Conservation (phyloP, 2,113 vertebrate genomes). For the Engraulis encrasicolus region DNA sequence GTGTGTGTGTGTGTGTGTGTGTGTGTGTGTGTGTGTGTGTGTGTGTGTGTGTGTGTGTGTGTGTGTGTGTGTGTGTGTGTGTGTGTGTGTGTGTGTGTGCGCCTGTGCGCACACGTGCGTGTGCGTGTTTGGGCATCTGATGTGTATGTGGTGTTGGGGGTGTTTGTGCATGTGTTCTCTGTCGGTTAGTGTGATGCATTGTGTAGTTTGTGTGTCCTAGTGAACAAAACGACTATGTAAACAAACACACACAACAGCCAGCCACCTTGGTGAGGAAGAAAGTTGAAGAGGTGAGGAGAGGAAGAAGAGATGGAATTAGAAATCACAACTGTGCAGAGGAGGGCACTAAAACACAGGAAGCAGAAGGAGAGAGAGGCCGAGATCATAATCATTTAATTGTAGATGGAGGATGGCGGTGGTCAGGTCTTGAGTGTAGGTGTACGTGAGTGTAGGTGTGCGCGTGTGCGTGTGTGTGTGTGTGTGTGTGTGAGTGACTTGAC, state of each 20-base stretch:
- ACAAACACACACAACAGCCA: not conserved
- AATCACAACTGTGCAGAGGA: not conserved
- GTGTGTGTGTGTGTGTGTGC: not conserved
- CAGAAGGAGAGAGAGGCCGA: conserved; percentile 17
- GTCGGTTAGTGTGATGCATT: not conserved
- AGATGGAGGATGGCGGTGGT: conserved; percentile 15
- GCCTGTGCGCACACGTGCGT: not conserved
- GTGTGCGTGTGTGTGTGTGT: not conserved
- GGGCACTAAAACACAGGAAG: not conserved
- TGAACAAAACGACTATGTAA: not conserved
- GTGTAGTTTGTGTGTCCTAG: not conserved
- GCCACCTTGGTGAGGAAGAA: conserved; percentile 16
- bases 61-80: not conserved
- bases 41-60: conserved; percentile 12
- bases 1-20: too few relatives aligned
- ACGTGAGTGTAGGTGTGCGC: not conserved
- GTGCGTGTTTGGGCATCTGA: conserved; percentile 11
- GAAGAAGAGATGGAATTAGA: not conserved
- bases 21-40: conserved; percentile 3
- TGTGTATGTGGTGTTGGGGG: not conserved
- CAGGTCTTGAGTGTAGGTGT: conserved; percentile 1
- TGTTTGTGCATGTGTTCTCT: not conserved
- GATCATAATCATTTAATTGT: conserved; percentile 46
- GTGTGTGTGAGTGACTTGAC: not conserved
- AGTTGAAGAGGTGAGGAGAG: not conserved